Evolutionary conservation across 2,888 invertebrate species (phyloP), one percentile per base, ranked within the genome.

Genomic region (Eristalinus sepulchralis): DNA sequence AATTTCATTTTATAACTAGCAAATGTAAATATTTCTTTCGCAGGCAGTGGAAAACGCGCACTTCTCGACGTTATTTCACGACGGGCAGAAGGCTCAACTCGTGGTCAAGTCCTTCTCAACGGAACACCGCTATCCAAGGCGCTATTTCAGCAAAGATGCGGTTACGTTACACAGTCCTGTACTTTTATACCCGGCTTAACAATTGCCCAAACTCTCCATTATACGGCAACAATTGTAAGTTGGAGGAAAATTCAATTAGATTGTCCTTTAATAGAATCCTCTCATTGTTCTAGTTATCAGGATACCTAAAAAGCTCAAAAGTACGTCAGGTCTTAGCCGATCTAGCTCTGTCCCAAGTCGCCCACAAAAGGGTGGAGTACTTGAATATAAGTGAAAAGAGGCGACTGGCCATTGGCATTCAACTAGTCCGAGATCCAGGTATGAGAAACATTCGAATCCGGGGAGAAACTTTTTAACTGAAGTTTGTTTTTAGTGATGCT

Each of bases 391-490:
- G 98, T 89, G 98, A 99, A 93, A 96, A 97, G 89, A 94, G 98
- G 88, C 94, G 99, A 89, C 93, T 99, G 33, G 96, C 97, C 89
- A 97, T 99, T 88, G 98, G 98, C 0, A 95, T 98, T 0, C 98
- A 99, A 91, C 94, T 99, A 0, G 96, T 99, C 57, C 95, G 98
- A 91, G 98, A 99, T 93, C 99, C 99, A 88, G 96, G 97, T 97
- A 90, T 2, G 5, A 27, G 2, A 27, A 27, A 5, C 5, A 27
- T 27, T 27, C 5, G 2, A 27, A 3, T 27, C 2, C 27, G 5
- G 27, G 9, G 5, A 20, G 5, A 22, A 8, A 20, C 1, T 10
- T 9, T 13, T 22, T 8, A 53, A 53, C 9, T 3, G 5, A 24
- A 0, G 1, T 47, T 9, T 31, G 1, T 93, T 67, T 94, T 1